These are phyloP conservation scores for Drosophila fungiperda DNA, from an alignment of 2,888 invertebrate species.

Conservation along the genomic window DNA sequence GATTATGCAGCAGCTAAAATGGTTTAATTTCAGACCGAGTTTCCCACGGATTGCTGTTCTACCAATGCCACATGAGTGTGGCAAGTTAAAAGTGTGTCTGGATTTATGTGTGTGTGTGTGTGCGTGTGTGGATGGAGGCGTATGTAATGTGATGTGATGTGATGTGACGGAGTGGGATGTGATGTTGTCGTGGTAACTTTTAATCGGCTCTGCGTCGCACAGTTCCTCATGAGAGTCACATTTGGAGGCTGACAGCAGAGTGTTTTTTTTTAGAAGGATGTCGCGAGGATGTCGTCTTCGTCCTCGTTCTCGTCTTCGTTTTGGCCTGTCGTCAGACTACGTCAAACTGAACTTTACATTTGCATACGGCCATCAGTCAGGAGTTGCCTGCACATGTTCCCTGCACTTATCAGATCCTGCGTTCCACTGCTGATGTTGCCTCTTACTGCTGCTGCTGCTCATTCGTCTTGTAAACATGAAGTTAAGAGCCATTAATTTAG, in stretches of 20 bases:
- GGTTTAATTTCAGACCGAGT: constrained; percentile 7
- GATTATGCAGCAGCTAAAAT: neutral
- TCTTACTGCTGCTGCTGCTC: constrained; percentile 29
- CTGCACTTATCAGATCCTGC: neutral
- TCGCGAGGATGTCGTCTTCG: constrained; percentile 24
- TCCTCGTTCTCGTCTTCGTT: constrained; percentile 17
- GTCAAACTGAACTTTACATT: constrained; percentile 69
- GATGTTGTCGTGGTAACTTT: constrained; percentile 77
- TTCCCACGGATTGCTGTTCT: neutral
- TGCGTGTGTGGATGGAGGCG: neutral
- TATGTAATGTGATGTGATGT: constrained; percentile 16
- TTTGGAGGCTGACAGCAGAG: constrained; percentile 1
- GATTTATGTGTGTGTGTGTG: constrained; percentile 3
- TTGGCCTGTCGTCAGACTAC: constrained; percentile 61
- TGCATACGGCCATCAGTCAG: constrained; percentile 75
- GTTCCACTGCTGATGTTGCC: neutral
- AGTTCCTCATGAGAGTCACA: constrained; percentile 48
- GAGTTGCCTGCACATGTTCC: constrained; percentile 27
- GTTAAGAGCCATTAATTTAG: constrained; percentile 78
- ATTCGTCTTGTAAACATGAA: constrained; percentile 80
- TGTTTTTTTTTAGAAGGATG: constrained; percentile 16
- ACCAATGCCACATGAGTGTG: constrained; percentile 1
- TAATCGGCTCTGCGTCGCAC: constrained; percentile 78
- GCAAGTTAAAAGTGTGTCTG: constrained; percentile 22
- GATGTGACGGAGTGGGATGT: constrained; percentile 44